Percentiles rank a stretch among this genome's conserved stretches.
phyloP scores from a whole-genome alignment of 2,888 invertebrate genomes.

The Nomada flava region DNA sequence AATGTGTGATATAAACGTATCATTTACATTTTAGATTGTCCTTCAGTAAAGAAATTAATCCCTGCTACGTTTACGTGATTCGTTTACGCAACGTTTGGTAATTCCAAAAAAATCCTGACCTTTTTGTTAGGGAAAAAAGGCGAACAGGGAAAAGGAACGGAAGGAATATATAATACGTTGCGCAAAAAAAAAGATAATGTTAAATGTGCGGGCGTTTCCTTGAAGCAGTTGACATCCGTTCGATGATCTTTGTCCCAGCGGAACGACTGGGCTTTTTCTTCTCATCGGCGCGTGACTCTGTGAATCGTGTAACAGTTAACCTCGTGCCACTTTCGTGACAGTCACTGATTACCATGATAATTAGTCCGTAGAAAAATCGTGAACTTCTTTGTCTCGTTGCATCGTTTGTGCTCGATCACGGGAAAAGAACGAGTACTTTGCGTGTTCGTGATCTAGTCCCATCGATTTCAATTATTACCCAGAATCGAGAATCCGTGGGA shows the following conservation, averaged over 20 bases:
- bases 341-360: constrained; percentile 70
- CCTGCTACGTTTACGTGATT: too few relatives aligned
- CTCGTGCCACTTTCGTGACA: constrained; percentile 72
- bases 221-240: constrained; percentile 16
- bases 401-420: not conserved
- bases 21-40: too few relatives aligned
- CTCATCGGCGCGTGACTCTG: constrained; percentile 41
- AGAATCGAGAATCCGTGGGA: constrained; percentile 32
- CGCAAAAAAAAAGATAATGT: constrained; percentile 6
- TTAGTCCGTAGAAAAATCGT: constrained; percentile 63
- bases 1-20: too few relatives aligned
- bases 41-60: too few relatives aligned
- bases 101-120: not conserved
- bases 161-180: not conserved
- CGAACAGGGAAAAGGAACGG: not conserved
- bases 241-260: constrained; percentile 20
- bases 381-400: constrained; percentile 30
- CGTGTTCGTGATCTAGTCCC: constrained; percentile 32
- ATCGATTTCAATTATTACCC: constrained; percentile 33
- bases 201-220: constrained; percentile 9
- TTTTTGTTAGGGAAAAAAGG: not conserved
- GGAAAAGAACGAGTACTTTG: not conserved
- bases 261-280: constrained; percentile 38
- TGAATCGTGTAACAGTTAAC: constrained; percentile 55
- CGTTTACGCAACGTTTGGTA: too few relatives aligned